Evolutionary conservation across 2,797 vertebrate species (phyloP).

Genomic region (Myotis vivesi): DNA sequence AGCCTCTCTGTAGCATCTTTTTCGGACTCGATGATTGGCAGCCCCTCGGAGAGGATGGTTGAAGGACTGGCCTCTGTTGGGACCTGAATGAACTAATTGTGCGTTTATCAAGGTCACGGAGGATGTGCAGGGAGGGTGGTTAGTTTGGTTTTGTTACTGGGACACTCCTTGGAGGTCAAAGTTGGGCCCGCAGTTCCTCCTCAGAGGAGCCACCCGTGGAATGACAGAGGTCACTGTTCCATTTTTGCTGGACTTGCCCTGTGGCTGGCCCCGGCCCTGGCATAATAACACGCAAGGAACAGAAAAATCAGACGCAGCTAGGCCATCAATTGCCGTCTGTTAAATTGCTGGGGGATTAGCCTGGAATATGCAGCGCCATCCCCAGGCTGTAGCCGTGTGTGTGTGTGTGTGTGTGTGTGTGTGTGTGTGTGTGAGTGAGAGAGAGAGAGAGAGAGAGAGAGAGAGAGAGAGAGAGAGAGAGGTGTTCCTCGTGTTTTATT

Average conservation of each 20-base stretch:
- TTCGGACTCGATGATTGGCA: constrained; percentile 5
- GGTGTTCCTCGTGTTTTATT: not conserved
- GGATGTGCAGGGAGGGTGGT: not conserved
- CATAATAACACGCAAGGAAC: constrained; percentile 48
- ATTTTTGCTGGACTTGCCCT: constrained; percentile 11
- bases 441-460: too few species aligned
- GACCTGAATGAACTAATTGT: constrained; percentile 7
- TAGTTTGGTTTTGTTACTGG: constrained; percentile 24
- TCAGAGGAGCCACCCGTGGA: constrained; percentile 4
- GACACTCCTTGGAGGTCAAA: constrained; percentile 33
- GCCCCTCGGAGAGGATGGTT: not conserved
- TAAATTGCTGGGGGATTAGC: constrained; percentile 20
- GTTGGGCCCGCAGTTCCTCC: constrained; percentile 39
- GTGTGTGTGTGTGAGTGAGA: too few species aligned
- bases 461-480: too few species aligned
- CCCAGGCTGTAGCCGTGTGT: not conserved
- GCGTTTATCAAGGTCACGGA: constrained; percentile 17
- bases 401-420: not conserved
- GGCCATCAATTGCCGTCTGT: constrained; percentile 38
- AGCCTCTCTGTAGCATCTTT: not conserved
- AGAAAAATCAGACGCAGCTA: constrained; percentile 45
- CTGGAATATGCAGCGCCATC: not conserved
- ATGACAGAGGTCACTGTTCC: constrained; percentile 13
- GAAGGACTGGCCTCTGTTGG: not conserved
- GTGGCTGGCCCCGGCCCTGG: not conserved